Evolutionary conservation across 2,888 invertebrate genomes (phyloP), one percentile per base, ranked within the genome.

Genomic region (Heliconius sara): DNA sequence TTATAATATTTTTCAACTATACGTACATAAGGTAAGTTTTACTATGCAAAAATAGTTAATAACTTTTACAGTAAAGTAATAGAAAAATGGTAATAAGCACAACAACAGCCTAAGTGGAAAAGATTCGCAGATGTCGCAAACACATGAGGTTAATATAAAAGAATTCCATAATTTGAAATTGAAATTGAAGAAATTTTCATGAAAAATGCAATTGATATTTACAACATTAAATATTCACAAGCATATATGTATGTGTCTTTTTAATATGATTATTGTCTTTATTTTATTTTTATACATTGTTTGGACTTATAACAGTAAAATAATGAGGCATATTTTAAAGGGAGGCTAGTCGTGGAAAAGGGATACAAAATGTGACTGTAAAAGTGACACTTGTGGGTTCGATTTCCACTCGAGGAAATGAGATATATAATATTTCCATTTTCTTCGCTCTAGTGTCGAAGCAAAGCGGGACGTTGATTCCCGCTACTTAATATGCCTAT

Each of bases 231-330:
- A 68, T 68, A 68, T 70, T 70, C 2, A 43, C 0, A 25, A 43
- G 16, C 13, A 25, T 43, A 63, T 52, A 22, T 52, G 7, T 34
- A 70, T 9, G 3, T 7, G 68, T 7, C 39, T 5, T 6, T 68
- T 39, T 68, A 6, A 39, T 4, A 13, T 25, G 12, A 22, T 43
- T 13, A 2, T 13, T 43, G 16, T 70, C 0, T 43, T 70, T 70
- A 70, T 25, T 25, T 47, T 19, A 19, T 16, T 13, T 19, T 2
- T 16, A 34, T 5, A 81, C 65, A 74, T 80, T 79, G 81, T 81
- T 70, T 79, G 30, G 30, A 39, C 65, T 13, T 6, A 22, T 2
- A 30, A 30, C 13, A 68, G 6, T 30, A 34, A 34, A 57, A 72
- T 57, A 34, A 30, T 25, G 7, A 25, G 16, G 70, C 60, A 47